These are phyloP conservation scores for Grallaria varia DNA, from an alignment of 2,113 vertebrate genomes.

Conservation along the genomic window DNA sequence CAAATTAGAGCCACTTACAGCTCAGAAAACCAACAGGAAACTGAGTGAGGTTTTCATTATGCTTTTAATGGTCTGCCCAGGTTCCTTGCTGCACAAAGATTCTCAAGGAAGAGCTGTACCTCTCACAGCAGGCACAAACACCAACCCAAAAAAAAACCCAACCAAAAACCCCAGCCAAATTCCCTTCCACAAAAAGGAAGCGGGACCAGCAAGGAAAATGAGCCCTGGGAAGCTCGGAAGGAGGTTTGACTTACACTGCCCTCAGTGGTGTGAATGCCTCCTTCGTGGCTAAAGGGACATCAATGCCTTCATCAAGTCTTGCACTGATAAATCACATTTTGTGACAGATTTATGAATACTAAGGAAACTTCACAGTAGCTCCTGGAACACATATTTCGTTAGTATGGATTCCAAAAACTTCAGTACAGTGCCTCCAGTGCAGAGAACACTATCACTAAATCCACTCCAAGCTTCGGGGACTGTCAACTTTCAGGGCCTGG, in stretches of 20 bases:
- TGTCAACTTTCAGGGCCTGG: background rate
- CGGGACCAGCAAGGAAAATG: background rate
- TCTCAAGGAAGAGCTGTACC: conserved; percentile 32
- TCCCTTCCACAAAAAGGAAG: background rate
- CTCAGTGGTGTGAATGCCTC: background rate
- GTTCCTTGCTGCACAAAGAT: conserved; percentile 68
- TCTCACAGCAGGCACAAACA: background rate
- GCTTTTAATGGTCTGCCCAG: conserved; percentile 70
- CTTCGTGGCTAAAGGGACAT: background rate
- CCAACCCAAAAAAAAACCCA: background rate
- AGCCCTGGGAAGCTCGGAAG: background rate
- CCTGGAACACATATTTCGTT: background rate
- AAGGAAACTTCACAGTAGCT: background rate
- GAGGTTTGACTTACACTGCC: background rate
- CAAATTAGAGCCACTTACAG: conserved; percentile 79
- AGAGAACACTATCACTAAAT: background rate
- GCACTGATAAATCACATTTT: background rate
- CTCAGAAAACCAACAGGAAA: conserved; percentile 70
- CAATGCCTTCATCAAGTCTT: background rate
- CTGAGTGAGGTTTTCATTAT: conserved; percentile 72
- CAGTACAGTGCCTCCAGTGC: background rate
- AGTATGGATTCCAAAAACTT: background rate
- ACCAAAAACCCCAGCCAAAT: background rate
- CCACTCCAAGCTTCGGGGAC: background rate
- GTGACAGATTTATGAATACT: background rate